Evolutionary conservation across 2,888 invertebrate species (phyloP).

Genomic region (Idaea dimidiata): DNA sequence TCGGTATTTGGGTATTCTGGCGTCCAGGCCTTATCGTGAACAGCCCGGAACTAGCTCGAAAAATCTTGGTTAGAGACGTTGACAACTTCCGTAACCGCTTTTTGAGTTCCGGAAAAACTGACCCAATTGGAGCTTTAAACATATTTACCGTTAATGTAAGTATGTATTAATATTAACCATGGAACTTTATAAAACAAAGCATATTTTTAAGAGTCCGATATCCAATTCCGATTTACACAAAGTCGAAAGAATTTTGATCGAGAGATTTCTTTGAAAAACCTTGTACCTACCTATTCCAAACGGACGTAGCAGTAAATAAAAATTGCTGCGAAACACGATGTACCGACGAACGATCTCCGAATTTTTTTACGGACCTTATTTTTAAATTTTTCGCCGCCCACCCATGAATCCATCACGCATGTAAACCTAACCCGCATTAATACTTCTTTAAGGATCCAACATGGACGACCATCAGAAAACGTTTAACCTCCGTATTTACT

Average conservation of each 20-base stretch:
- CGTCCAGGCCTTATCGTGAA: conserved; percentile 54
- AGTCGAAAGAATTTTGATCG: no score
- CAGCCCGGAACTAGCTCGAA: conserved; percentile 48
- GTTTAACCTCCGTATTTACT: conserved; percentile 44
- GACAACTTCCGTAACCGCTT: conserved; percentile 51
- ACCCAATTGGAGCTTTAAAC: conserved; percentile 50
- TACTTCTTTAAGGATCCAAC: conserved; percentile 41
- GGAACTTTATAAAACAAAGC: no score
- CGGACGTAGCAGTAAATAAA: no score
- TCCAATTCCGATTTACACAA: no score
- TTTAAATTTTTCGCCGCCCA: no score
- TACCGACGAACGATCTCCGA: no score
- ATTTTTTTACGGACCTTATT: no score
- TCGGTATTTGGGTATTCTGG: conserved; percentile 63
- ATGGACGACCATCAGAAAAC: conserved; percentile 44
- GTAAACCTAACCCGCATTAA: no score
- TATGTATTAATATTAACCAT: conserved; percentile 9
- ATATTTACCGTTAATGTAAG: conserved; percentile 53
- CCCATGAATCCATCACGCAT: no score
- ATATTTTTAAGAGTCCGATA: background rate
- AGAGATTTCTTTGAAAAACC: no score
- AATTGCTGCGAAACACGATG: no score
- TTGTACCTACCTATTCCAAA: no score
- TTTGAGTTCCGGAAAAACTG: conserved; percentile 44
- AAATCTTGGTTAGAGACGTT: conserved; percentile 53